Conservation (phyloP, 2,113 vertebrate species). For the Cinclus mexicanus region DNA sequence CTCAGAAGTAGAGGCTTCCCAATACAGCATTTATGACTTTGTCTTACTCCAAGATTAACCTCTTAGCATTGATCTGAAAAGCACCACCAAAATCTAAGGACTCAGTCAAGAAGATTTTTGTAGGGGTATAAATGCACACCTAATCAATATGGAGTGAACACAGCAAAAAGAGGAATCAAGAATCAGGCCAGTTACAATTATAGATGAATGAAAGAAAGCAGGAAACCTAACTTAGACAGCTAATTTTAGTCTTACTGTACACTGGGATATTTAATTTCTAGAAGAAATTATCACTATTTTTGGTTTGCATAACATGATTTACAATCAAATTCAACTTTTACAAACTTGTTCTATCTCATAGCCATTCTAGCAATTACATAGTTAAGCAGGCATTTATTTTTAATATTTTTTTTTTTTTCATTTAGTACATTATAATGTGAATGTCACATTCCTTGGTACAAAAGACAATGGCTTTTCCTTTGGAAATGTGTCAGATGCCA, state of each 20-base stretch:
- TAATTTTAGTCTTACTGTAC: neutral
- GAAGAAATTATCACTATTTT: neutral
- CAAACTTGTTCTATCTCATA: neutral
- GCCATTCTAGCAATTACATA: neutral
- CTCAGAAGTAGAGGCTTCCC: neutral
- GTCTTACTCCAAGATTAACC: neutral
- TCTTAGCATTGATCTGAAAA: neutral
- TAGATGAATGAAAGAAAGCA: neutral
- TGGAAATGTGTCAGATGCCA: neutral
- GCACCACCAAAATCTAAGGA: neutral
- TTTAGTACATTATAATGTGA: neutral
- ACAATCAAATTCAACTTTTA: neutral
- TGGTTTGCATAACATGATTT: neutral
- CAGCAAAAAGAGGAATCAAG: neutral
- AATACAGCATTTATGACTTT: neutral
- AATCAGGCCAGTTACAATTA: neutral
- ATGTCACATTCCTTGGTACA: neutral
- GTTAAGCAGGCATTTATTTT: neutral
- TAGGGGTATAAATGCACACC: neutral
- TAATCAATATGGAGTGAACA: neutral
- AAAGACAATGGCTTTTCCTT: slow-evolving; percentile 8
- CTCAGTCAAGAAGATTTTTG: neutral
- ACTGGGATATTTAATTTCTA: neutral
- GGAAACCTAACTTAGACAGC: neutral
- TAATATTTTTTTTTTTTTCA: neutral